A percentile compares a stretch with the other conserved stretches of the same genome.
Evolutionary conservation across 2,113 vertebrate genomes (phyloP).

Genomic region (Oreocharis arfaki): DNA sequence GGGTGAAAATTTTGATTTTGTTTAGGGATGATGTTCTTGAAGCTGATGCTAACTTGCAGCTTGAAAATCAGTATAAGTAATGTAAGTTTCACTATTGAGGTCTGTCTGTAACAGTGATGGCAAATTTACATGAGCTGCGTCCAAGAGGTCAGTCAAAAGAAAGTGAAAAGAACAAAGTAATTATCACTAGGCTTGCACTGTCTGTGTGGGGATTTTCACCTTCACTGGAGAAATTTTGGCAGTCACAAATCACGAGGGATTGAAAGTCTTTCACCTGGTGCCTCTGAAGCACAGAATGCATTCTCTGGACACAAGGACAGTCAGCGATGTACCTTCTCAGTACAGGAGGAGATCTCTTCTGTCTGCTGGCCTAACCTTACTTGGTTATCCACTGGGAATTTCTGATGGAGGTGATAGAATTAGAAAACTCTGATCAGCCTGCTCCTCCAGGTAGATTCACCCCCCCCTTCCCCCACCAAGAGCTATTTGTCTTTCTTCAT

Average conservation of each 20-base stretch:
- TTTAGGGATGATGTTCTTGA: neutral
- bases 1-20: neutral
- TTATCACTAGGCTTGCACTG: neutral
- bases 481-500: neutral
- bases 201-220: neutral
- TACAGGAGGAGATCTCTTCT: neutral
- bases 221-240: neutral
- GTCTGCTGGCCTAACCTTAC: neutral
- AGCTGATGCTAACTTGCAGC: neutral
- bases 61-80: neutral
- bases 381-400: neutral
- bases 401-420: neutral
- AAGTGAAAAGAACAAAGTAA: neutral
- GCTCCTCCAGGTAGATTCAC: neutral
- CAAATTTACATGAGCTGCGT: neutral
- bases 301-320: neutral
- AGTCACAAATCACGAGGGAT: neutral
- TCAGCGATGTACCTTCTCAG: accelerated
- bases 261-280: neutral
- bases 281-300: neutral
- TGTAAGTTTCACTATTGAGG: neutral
- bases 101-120: neutral
- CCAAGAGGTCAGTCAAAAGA: neutral
- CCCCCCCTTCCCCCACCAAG: accelerated
- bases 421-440: neutral